A percentile compares a stretch with the other conserved stretches of the same genome.
Conservation (phyloP, 2,888 invertebrate species). For the Limnephilus marmoratus region DNA sequence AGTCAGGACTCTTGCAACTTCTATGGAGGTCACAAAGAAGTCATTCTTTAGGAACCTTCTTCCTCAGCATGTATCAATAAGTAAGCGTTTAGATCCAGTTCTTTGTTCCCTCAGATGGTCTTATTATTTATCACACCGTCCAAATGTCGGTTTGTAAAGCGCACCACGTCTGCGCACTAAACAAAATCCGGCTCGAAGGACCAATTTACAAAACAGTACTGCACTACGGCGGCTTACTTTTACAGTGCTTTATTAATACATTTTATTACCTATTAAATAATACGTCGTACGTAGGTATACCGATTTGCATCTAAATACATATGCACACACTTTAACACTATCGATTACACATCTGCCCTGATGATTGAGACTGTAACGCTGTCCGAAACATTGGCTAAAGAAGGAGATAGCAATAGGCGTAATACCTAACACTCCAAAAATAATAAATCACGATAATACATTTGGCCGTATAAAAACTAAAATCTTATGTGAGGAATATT, state of each 20-base stretch:
- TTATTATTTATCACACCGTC: not conserved
- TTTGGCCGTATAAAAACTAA: no score
- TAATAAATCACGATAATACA: no score
- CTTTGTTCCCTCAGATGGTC: not conserved
- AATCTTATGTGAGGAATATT: no score
- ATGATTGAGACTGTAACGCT: no score
- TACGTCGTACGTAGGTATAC: no score
- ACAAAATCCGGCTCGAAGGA: not conserved
- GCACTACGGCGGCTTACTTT: not conserved
- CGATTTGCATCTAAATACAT: no score
- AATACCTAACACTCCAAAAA: no score
- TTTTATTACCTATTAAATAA: no score
- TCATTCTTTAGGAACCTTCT: not conserved
- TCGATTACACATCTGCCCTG: no score
- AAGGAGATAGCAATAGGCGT: no score
- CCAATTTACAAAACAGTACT: not conserved
- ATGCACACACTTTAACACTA: no score
- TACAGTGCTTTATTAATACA: not conserved
- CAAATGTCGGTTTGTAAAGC: not conserved
- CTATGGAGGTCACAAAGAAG: not conserved
- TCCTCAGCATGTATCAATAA: not conserved
- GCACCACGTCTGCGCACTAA: constrained; percentile 2
- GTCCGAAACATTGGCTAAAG: no score
- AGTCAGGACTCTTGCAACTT: not conserved
- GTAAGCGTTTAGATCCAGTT: not conserved